Evolutionary conservation across 2,797 vertebrate species (phyloP).

Genomic region (Masticophis lateralis): DNA sequence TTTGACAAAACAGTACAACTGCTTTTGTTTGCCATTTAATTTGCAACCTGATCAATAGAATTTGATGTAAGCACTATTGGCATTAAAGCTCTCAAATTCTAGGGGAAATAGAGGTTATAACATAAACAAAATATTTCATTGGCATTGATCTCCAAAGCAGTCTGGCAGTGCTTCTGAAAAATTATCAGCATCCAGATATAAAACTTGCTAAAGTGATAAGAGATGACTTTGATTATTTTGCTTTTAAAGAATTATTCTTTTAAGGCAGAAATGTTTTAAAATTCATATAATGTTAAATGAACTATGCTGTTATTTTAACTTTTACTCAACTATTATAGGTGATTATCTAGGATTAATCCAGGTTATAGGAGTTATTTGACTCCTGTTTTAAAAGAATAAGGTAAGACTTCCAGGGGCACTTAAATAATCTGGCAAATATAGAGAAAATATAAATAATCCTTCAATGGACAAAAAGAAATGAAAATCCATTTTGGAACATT

Average conservation of each 20-base stretch:
- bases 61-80: slow-evolving; percentile 44
- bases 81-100: slow-evolving; percentile 57
- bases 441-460: background rate
- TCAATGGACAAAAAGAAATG: background rate
- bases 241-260: slow-evolving; percentile 52
- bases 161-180: slow-evolving; percentile 58
- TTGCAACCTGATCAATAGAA: slow-evolving; percentile 55
- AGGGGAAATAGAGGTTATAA: slow-evolving; percentile 61
- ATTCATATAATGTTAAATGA: slow-evolving; percentile 56
- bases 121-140: slow-evolving; percentile 66
- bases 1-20: slow-evolving; percentile 49
- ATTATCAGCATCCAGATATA: slow-evolving; percentile 49
- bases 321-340: slow-evolving; percentile 19
- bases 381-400: slow-evolving; percentile 32
- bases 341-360: slow-evolving; percentile 36
- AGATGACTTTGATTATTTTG: slow-evolving; percentile 61
- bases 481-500: background rate
- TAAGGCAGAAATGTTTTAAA: slow-evolving; percentile 40
- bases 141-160: slow-evolving; percentile 61
- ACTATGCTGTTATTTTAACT: slow-evolving; percentile 35
- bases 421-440: background rate
- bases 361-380: slow-evolving; percentile 27
- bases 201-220: slow-evolving; percentile 52
- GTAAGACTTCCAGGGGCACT: slow-evolving; percentile 11
- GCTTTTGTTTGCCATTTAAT: slow-evolving; percentile 60